Percentiles rank a stretch among this genome's conserved stretches.
Evolutionary conservation across 2,113 vertebrate genomes (phyloP).

Genomic region (Pluvialis apricaria): DNA sequence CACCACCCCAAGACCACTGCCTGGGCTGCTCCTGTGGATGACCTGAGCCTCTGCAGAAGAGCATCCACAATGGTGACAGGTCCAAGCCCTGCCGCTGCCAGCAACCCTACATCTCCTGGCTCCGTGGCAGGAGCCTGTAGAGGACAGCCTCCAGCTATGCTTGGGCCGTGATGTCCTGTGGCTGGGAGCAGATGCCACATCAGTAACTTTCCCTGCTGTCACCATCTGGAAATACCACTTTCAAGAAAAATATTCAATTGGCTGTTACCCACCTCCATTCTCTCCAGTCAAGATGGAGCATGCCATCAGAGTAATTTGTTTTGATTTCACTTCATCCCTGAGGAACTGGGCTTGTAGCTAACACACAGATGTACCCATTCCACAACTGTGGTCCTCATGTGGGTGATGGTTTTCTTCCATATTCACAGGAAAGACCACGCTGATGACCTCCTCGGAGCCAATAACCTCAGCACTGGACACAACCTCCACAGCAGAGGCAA

Average conservation of each 20-base stretch:
- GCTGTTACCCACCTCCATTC: neutral
- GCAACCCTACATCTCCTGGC: fast-evolving
- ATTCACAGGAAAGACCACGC: neutral
- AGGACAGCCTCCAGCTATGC: fast-evolving
- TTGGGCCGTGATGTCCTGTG: neutral
- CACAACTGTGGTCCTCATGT: neutral
- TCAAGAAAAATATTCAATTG: neutral
- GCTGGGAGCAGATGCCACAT: neutral
- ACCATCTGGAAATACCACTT: neutral
- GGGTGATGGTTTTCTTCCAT: neutral
- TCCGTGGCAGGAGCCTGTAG: neutral
- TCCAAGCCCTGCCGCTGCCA: neutral
- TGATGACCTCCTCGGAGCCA: fast-evolving
- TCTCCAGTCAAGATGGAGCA: neutral
- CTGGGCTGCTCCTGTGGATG: neutral
- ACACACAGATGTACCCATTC: neutral
- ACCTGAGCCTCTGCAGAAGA: neutral
- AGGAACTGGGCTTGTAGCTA: neutral
- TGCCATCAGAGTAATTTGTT: neutral
- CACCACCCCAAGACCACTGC: neutral
- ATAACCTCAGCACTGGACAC: fast-evolving
- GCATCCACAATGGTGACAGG: fast-evolving
- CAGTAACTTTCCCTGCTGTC: neutral
- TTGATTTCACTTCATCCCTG: neutral
- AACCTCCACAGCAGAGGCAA: fast-evolving